phyloP scores from a whole-genome alignment of 2,888 invertebrate species.

The Amblyteles armatorius region DNA sequence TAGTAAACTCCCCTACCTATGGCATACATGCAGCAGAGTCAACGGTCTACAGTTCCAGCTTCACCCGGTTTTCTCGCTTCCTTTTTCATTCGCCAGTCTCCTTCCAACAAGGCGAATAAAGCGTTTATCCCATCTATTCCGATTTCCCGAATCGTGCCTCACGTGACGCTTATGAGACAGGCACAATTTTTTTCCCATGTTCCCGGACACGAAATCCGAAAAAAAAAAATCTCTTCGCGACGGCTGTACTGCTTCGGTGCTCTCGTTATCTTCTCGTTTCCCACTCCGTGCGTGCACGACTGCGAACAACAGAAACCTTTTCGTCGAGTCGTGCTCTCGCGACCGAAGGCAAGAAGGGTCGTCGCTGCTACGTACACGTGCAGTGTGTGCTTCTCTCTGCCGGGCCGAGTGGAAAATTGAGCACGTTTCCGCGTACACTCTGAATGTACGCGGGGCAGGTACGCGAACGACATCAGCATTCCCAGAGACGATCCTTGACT shows the following conservation, averaged over 20 bases:
- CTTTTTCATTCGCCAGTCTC: background rate
- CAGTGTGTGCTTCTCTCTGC: background rate
- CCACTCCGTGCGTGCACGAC: slow-evolving; percentile 21
- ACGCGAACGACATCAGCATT: slow-evolving; percentile 28
- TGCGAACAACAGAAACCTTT: slow-evolving; percentile 48
- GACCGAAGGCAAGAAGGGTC: background rate
- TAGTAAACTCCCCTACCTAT: slow-evolving; percentile 10
- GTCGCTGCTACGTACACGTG: background rate
- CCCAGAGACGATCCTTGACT: background rate
- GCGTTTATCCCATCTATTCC: slow-evolving; percentile 43
- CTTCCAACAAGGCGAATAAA: slow-evolving; percentile 21
- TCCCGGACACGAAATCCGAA: background rate
- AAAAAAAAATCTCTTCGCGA: background rate
- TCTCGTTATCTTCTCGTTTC: slow-evolving; percentile 43
- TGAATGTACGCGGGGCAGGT: background rate
- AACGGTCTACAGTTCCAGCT: background rate
- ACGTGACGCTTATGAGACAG: slow-evolving; percentile 27
- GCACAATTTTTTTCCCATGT: slow-evolving; percentile 5
- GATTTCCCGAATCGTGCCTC: slow-evolving; percentile 45
- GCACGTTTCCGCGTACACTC: slow-evolving; percentile 42
- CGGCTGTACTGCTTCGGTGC: background rate
- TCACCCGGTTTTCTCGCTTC: slow-evolving; percentile 31
- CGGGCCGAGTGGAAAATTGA: slow-evolving; percentile 45
- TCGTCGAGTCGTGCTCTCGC: slow-evolving; percentile 27
- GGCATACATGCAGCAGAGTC: background rate